Evolutionary conservation across 2,888 invertebrate species (phyloP).

Genomic region (Balanococcus diminutus): DNA sequence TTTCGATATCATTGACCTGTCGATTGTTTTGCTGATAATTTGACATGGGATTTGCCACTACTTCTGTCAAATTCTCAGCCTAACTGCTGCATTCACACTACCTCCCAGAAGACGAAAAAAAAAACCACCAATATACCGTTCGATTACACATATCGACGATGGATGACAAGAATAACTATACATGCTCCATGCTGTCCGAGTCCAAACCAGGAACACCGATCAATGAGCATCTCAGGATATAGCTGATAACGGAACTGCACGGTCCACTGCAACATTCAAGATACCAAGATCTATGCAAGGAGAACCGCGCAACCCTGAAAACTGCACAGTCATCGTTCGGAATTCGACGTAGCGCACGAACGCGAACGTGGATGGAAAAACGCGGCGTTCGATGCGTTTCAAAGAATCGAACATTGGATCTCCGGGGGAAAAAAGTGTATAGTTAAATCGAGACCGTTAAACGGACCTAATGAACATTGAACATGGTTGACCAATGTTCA

Average conservation of each 20-base stretch:
- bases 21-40: no score
- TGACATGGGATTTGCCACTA: neutral
- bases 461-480: slow-evolving; percentile 30
- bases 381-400: neutral
- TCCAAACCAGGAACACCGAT: neutral
- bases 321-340: slow-evolving; percentile 43
- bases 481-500: slow-evolving; percentile 44
- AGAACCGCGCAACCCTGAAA: neutral
- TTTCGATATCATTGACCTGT: neutral
- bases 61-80: neutral
- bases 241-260: neutral
- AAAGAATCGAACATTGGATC: neutral
- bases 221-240: slow-evolving; percentile 13
- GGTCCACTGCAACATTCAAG: neutral
- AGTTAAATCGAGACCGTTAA: slow-evolving; percentile 44
- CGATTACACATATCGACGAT: neutral
- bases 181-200: neutral
- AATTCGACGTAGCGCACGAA: slow-evolving; percentile 39
- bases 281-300: no score
- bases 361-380: neutral
- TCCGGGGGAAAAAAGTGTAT: neutral
- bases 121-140: neutral
- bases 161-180: neutral
- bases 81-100: neutral
- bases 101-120: neutral